Evolutionary conservation across 2,888 invertebrate genomes (phyloP).

Genomic region (Acanthopleura granulata): DNA sequence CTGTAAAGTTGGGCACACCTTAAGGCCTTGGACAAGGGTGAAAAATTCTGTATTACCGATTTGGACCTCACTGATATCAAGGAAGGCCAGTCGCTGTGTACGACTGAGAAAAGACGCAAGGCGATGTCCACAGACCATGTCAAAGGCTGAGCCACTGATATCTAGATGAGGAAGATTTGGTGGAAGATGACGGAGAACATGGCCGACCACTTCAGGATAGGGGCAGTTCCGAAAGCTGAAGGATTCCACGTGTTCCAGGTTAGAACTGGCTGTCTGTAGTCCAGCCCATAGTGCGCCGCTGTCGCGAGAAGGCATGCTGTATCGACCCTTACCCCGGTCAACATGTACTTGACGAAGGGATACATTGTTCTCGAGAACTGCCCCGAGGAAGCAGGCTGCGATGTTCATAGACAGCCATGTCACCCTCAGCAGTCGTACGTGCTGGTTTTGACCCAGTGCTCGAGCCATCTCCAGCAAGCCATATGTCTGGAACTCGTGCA

Average conservation of each 20-base stretch:
- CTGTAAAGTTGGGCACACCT: slow-evolving; percentile 46
- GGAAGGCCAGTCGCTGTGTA: slow-evolving; percentile 32
- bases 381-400: slow-evolving; percentile 49
- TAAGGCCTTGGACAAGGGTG: slow-evolving; percentile 53
- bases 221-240: slow-evolving; percentile 49
- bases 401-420: slow-evolving; percentile 52
- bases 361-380: slow-evolving; percentile 36
- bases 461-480: slow-evolving; percentile 44
- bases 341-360: slow-evolving; percentile 41
- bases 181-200: slow-evolving; percentile 56
- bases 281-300: slow-evolving; percentile 58
- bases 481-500: slow-evolving; percentile 41
- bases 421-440: slow-evolving; percentile 45
- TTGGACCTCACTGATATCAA: slow-evolving; percentile 45
- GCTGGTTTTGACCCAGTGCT: slow-evolving; percentile 38
- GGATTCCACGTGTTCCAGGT: slow-evolving; percentile 42
- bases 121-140: slow-evolving; percentile 51
- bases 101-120: slow-evolving; percentile 42
- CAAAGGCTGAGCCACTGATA: slow-evolving; percentile 48
- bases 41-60: slow-evolving; percentile 50
- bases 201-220: slow-evolving; percentile 48
- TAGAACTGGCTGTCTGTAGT: slow-evolving; percentile 48
- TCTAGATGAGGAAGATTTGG: slow-evolving; percentile 39
- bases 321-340: slow-evolving; percentile 30
- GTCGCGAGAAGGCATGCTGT: slow-evolving; percentile 32